Conservation (phyloP, 2,888 invertebrate genomes). For the Parthenolecanium corni region DNA sequence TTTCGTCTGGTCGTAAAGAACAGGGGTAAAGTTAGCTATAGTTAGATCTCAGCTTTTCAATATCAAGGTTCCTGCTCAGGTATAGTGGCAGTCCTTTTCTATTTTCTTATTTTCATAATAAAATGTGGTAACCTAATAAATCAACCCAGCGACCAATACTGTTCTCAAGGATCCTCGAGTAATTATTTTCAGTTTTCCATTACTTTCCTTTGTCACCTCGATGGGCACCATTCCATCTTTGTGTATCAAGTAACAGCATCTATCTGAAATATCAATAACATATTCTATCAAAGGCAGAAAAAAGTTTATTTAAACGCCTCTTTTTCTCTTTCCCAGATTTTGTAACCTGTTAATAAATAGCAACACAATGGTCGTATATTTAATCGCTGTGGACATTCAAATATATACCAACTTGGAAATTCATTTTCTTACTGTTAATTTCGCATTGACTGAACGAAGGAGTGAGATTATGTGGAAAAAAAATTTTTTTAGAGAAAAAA, state of each 20-base stretch:
- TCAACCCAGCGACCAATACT: too few relatives aligned
- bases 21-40: too few relatives aligned
- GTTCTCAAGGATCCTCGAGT: too few relatives aligned
- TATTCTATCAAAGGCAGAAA: slow-evolving; percentile 25
- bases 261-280: slow-evolving; percentile 22
- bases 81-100: too few relatives aligned
- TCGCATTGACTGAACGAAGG: slow-evolving; percentile 14
- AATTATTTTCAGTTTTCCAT: too few relatives aligned
- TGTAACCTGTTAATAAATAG: slow-evolving; percentile 27
- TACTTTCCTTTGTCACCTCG: too few relatives aligned
- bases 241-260: neutral
- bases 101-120: too few relatives aligned
- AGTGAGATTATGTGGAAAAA: neutral
- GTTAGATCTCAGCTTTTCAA: too few relatives aligned
- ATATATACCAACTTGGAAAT: slow-evolving; percentile 25
- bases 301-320: slow-evolving; percentile 25
- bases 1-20: too few relatives aligned
- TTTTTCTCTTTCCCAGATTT: neutral
- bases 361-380: slow-evolving; percentile 25
- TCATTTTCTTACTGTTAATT: slow-evolving; percentile 26
- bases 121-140: too few relatives aligned
- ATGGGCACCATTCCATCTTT: too few relatives aligned
- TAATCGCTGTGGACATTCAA: slow-evolving; percentile 18
- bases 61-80: too few relatives aligned
- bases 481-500: neutral